Conservation (phyloP, 2,888 invertebrate species). For the Platycheirus albimanus region DNA sequence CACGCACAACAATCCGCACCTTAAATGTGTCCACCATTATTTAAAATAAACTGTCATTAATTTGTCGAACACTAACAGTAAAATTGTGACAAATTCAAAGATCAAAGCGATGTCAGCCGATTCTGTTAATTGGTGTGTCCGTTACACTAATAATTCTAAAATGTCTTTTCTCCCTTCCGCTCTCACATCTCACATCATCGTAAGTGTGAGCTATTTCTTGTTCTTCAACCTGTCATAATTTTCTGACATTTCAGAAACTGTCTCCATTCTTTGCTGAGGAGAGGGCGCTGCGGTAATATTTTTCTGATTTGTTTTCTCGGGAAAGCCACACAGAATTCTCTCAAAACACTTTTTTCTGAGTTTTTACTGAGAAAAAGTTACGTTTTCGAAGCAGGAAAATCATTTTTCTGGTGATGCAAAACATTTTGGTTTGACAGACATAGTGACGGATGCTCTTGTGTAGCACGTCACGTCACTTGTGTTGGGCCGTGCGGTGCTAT, state of each 20-base stretch:
- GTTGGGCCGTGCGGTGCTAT: conserved; percentile 49
- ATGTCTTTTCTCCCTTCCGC: conserved; percentile 23
- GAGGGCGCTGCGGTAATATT: not conserved
- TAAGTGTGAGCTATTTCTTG: not conserved
- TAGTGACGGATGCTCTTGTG: conserved; percentile 66
- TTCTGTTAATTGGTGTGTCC: conserved; percentile 79
- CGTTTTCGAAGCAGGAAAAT: conserved; percentile 34
- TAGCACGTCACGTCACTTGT: conserved; percentile 57
- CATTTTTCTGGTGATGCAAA: conserved; percentile 58
- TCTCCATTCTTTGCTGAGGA: not conserved
- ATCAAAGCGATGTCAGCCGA: conserved; percentile 78
- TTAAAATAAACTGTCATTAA: conserved; percentile 16
- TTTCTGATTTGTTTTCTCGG: conserved; percentile 56
- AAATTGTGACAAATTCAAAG: conserved; percentile 65
- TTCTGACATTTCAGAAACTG: conserved; percentile 77
- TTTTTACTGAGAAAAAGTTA: conserved; percentile 42
- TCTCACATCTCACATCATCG: not conserved
- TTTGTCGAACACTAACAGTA: not conserved
- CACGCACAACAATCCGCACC: too few relatives aligned
- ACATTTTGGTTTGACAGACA: conserved; percentile 68
- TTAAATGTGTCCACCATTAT: not conserved
- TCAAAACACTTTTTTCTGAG: conserved; percentile 54
- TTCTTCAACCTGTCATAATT: conserved; percentile 80
- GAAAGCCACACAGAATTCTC: conserved; percentile 68
- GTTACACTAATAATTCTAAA: conserved; percentile 72